A percentile compares a stretch with the other conserved stretches of the same genome.
phyloP scores from a whole-genome alignment of 2,888 invertebrate genomes.

The Harpalus rubripes region DNA sequence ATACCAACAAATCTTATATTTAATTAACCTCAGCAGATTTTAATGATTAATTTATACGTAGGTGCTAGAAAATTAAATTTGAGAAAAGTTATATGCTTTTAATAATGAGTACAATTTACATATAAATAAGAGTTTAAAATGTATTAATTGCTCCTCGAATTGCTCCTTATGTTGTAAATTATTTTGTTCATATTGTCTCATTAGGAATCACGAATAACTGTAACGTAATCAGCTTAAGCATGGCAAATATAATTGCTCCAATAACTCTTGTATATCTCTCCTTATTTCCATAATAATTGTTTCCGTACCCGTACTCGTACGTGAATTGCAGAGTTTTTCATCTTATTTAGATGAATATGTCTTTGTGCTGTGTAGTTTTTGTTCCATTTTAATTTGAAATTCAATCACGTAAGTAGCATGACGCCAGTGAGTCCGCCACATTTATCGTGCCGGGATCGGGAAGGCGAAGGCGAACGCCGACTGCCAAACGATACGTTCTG shows the following conservation, averaged over 20 bases:
- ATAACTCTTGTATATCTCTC: slow-evolving; percentile 10
- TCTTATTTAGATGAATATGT: slow-evolving; percentile 44
- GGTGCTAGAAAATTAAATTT: too few relatives aligned
- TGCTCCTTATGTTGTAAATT: too few relatives aligned
- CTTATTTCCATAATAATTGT: slow-evolving; percentile 46
- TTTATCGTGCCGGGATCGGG: slow-evolving; percentile 40
- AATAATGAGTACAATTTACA: too few relatives aligned
- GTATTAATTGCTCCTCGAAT: too few relatives aligned
- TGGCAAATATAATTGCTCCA: slow-evolving; percentile 30
- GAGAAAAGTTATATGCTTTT: too few relatives aligned
- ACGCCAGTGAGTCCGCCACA: slow-evolving; percentile 35
- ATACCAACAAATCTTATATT: too few relatives aligned
- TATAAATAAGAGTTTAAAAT: too few relatives aligned
- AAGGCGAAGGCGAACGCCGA: not conserved
- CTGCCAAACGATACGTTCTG: too few relatives aligned
- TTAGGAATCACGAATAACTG: too few relatives aligned
- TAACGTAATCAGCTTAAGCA: not conserved
- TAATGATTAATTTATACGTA: too few relatives aligned
- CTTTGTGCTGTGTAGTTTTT: slow-evolving; percentile 37
- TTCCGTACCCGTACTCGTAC: slow-evolving; percentile 25
- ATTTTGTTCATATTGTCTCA: too few relatives aligned
- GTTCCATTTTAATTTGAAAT: slow-evolving; percentile 48
- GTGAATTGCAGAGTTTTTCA: slow-evolving; percentile 26
- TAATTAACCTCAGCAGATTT: too few relatives aligned
- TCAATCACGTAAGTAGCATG: slow-evolving; percentile 48